phyloP scores from a whole-genome alignment of 1,140 invertebrate species.

The Belonocnema kinseyi region DNA sequence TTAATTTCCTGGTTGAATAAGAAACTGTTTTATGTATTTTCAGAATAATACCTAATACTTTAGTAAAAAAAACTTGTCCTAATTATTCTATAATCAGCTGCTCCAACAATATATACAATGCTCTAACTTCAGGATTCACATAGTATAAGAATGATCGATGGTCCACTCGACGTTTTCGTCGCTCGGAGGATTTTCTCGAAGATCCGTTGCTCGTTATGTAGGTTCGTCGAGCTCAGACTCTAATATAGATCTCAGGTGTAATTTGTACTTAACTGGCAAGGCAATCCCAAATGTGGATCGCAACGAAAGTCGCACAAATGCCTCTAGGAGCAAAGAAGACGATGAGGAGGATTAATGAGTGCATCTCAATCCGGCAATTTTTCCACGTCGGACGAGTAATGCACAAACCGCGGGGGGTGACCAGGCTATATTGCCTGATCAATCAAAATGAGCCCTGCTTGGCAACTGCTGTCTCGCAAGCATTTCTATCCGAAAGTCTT shows the following conservation, averaged over 20 bases:
- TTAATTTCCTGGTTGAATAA: too few relatives aligned
- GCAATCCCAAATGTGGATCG: slow-evolving; percentile 50
- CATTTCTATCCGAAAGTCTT: slow-evolving; percentile 50
- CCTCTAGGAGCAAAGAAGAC: slow-evolving; percentile 50
- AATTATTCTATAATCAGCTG: too few relatives aligned
- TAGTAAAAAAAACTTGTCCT: too few relatives aligned
- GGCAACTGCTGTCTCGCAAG: slow-evolving; percentile 58
- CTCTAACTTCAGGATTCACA: not conserved
- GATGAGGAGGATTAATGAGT: slow-evolving; percentile 73
- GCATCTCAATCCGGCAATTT: slow-evolving; percentile 74
- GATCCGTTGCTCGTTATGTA: slow-evolving; percentile 6
- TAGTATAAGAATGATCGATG: slow-evolving; percentile 1
- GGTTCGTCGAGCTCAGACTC: not conserved
- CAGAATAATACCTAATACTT: too few relatives aligned
- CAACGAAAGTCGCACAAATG: slow-evolving; percentile 41
- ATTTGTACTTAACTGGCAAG: slow-evolving; percentile 55
- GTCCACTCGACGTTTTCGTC: not conserved
- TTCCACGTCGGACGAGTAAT: slow-evolving; percentile 72
- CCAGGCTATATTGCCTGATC: slow-evolving; percentile 74
- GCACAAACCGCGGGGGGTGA: slow-evolving; percentile 72
- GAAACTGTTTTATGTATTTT: too few relatives aligned
- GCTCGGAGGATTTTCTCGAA: slow-evolving; percentile 15
- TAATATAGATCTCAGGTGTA: slow-evolving; percentile 58
- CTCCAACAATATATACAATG: too few relatives aligned
- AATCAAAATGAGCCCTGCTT: slow-evolving; percentile 70